phyloP scores from a whole-genome alignment of 2,888 invertebrate species.

The Xanthia togata region DNA sequence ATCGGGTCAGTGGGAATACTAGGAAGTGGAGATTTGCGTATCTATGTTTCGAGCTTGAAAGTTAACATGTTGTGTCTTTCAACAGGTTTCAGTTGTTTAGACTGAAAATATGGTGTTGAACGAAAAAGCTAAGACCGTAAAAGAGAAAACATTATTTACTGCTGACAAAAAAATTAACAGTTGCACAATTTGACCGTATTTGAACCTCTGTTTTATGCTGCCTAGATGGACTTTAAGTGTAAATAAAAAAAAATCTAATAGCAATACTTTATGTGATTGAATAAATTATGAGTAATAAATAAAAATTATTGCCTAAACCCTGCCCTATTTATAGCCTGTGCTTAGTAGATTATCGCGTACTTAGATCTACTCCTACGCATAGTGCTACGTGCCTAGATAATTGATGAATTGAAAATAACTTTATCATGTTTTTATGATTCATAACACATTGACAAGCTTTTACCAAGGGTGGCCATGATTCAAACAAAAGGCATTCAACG shows the following conservation, averaged over 20 bases:
- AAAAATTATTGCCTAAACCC: not conserved
- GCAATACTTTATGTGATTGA: not conserved
- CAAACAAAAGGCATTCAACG: not conserved
- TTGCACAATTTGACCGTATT: not conserved
- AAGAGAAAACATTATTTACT: not conserved
- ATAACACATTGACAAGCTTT: not conserved
- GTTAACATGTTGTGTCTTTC: not conserved
- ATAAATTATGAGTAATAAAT: not conserved
- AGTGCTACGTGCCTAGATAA: slow-evolving; percentile 1
- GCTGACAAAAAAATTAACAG: not conserved
- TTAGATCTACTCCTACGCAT: slow-evolving; percentile 6
- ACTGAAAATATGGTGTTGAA: not conserved
- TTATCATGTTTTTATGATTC: not conserved
- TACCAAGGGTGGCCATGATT: not conserved
- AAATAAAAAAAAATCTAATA: not conserved
- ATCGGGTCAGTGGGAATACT: slow-evolving; percentile 44
- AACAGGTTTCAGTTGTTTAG: not conserved
- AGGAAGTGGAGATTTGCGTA: slow-evolving; percentile 26
- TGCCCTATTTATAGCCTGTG: no score
- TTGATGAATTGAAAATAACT: slow-evolving; percentile 13
- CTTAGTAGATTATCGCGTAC: not conserved
- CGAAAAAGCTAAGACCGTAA: not conserved
- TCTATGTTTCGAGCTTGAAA: not conserved
- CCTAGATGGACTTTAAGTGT: not conserved
- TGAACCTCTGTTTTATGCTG: not conserved